Percentiles rank a stretch among this genome's conserved stretches.
Evolutionary conservation across 2,888 invertebrate species (phyloP).

Genomic region (Thymelicus sylvestris): DNA sequence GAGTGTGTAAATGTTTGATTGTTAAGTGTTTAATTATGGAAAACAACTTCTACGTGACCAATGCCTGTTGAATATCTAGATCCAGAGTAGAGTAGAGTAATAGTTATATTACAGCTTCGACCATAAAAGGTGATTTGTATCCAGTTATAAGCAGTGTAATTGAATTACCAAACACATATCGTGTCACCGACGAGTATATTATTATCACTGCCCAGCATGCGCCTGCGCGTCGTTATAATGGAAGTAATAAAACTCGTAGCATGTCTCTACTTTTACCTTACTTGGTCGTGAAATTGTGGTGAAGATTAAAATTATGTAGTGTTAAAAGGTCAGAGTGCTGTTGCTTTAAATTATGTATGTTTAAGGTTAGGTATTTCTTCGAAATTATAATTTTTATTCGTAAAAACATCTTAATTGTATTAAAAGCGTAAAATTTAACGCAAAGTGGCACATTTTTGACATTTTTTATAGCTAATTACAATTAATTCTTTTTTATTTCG

Average conservation of each 20-base stretch:
- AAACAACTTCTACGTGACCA: no score
- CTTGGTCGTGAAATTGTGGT: background rate
- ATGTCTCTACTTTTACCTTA: background rate
- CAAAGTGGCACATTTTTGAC: no score
- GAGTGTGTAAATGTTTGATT: no score
- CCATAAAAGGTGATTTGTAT: conserved; percentile 11
- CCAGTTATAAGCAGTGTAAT: conserved; percentile 11
- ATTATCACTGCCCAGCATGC: conserved; percentile 46
- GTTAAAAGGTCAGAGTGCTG: background rate
- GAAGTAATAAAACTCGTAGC: background rate
- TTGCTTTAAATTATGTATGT: background rate
- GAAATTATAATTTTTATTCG: no score
- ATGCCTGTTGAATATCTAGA: no score
- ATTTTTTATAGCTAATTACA: no score
- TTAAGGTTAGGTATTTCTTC: no score
- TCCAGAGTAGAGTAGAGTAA: no score
- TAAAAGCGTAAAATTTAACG: no score
- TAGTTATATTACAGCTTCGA: background rate
- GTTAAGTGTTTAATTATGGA: no score
- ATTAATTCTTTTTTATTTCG: no score
- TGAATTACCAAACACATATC: conserved; percentile 40
- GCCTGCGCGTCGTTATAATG: conserved; percentile 6
- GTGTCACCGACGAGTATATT: conserved; percentile 46
- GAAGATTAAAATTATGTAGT: background rate
- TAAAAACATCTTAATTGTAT: no score